Evolutionary conservation across 2,113 vertebrate species (phyloP).

Genomic region (Clarias magur): DNA sequence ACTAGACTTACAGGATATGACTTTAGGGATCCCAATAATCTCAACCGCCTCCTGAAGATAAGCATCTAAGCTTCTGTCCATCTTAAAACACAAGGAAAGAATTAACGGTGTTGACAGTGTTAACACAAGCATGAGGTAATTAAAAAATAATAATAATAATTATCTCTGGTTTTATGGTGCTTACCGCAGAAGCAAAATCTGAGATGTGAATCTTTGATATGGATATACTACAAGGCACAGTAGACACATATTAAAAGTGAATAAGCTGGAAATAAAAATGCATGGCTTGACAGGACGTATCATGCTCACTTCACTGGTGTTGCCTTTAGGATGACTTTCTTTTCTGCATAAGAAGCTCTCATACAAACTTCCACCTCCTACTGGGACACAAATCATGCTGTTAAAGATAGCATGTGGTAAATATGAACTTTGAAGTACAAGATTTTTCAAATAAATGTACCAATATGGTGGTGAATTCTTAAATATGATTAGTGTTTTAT

Average conservation of each 20-base stretch:
- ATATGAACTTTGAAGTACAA: background rate
- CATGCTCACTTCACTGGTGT: slow-evolving; percentile 62
- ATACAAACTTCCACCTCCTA: slow-evolving; percentile 63
- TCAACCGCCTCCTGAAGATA: slow-evolving; percentile 71
- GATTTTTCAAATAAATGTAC: background rate
- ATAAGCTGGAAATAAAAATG: background rate
- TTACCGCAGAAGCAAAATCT: slow-evolving; percentile 50
- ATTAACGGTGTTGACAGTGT: slow-evolving; percentile 13
- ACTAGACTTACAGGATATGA: slow-evolving; percentile 74
- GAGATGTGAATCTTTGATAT: slow-evolving; percentile 31
- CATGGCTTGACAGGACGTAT: background rate
- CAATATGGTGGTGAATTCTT: background rate
- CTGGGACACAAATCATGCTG: slow-evolving; percentile 8
- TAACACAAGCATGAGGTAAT: background rate
- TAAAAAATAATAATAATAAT: background rate
- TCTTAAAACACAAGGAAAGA: slow-evolving; percentile 40
- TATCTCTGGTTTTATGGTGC: background rate
- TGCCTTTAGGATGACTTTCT: slow-evolving; percentile 71
- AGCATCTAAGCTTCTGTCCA: slow-evolving; percentile 53
- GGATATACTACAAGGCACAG: slow-evolving; percentile 50
- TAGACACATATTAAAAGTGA: background rate
- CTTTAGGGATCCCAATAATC: slow-evolving; percentile 75
- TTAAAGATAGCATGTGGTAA: background rate
- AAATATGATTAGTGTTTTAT: background rate
- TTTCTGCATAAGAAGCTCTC: slow-evolving; percentile 74